Evolutionary conservation across 2,797 vertebrate genomes (phyloP), one percentile per base, ranked within the genome.

Genomic region (Acanthis flammea): DNA sequence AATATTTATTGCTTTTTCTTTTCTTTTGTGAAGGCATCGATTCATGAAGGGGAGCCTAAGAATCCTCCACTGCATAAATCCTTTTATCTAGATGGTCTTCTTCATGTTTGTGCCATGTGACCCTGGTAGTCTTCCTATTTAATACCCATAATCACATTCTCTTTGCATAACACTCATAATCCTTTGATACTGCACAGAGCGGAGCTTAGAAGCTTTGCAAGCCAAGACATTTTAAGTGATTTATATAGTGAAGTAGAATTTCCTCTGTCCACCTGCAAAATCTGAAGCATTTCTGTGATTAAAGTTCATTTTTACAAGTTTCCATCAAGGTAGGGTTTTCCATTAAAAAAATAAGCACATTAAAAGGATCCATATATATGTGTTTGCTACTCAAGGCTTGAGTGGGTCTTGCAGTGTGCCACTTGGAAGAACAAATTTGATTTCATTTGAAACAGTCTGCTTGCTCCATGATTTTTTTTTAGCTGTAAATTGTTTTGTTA

Each of bases 221-320:
- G 54, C 25, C 75, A 91, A 81, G 54, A n/a, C 8, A 50, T 93
- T 57, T 92, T 47, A 93, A 91, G 61, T 54, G 53, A 70, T 82
- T 97, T 93, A 91, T 55, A 70, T 33, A 90, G 44, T 85, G 76
- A 95, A 93, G 91, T 19, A 88, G 53, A 93, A 95, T 96, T 94
- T 90, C 81, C 51, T 94, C 90, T 92, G 25, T 74, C 67, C 75
- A 96, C 94, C 92, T 90, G 95, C 84, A 93, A 82, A 95, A 82
- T 39, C 39, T 81, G 66, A 78, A 92, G 33, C 42, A 62, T 82
- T 95, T 94, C 68, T 95, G 33, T 74, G 35, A 88, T 72, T 74
- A 27, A 31, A 76, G 41, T 55, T 71, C 5, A 60, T 79, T 93
- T 92, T 47, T 80, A 5, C 44, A 86, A 92, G 37, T 95, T 95